Evolutionary conservation across 2,113 vertebrate species (phyloP), one percentile per base, ranked within the genome.

Genomic region (Protobothrops flavoviridis): DNA sequence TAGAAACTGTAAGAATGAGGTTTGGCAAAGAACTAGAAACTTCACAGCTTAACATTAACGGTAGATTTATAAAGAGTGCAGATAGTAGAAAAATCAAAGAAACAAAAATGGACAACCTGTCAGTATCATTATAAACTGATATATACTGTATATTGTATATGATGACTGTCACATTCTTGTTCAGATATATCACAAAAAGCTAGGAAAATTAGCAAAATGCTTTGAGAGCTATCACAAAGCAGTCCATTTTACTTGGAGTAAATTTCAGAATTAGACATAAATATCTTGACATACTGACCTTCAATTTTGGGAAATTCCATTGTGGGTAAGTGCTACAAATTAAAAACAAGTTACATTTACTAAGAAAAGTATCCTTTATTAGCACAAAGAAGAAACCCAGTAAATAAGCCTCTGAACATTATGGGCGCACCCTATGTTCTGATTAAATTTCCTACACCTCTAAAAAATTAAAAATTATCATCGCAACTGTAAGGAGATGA

Each of bases 231-330:
- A 33, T 39, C 50, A 74, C 48, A 21, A n/a, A 45, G 29, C 74
- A 92, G 53, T 85, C 33, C 57, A 85, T 64, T 93, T 89, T 52
- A 45, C 88, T 90, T 64, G 92, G 33, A 91, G 59, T 92, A 94
- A 4, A 88, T 85, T 88, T 94, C 81, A 91, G 64, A 90, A 92
- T 10, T 81, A 81, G 21, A 10, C 85, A 81, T 1, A 94, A 55
- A 95, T 96, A 81, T 92, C 57, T 94, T 95, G n/a, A 59, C 39
- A 59, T 92, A 95, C 97, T 98, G 96, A 99, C 99, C 99, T 96
- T 99, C 98, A 93, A 99, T 98, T 93, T 95, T 97, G 81, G 98
- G 98, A 59, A 98, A 96, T 88, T 97, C 97, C 94, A 96, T 93
- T 93, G 97, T 96, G 95, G 96, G 94, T 10, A 97, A 96, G 3